Evolutionary conservation across 2,113 vertebrate genomes (phyloP).

Genomic region (Psophia crepitans): DNA sequence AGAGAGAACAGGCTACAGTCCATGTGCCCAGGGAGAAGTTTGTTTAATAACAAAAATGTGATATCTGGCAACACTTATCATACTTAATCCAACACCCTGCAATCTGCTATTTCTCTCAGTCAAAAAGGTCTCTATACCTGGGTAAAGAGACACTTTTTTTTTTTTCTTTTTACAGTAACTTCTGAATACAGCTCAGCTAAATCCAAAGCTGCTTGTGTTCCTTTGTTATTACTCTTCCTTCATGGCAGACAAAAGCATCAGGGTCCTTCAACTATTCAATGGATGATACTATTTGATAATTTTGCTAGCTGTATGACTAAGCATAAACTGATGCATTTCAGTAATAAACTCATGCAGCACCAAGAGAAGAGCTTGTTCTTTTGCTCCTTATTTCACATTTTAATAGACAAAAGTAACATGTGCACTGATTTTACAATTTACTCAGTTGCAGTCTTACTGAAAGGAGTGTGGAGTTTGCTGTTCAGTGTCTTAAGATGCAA

Average conservation of each 20-base stretch:
- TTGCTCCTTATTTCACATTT: neutral
- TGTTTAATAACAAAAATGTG: neutral
- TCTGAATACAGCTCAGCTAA: neutral
- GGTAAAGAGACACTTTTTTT: neutral
- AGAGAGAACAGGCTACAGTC: neutral
- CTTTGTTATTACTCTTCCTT: neutral
- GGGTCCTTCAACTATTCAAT: neutral
- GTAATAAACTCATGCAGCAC: neutral
- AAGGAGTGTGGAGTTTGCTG: neutral
- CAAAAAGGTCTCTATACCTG: neutral
- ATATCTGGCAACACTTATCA: neutral
- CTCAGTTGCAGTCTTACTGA: neutral
- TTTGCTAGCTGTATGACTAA: neutral
- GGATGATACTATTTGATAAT: neutral
- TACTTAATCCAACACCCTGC: neutral
- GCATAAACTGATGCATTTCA: neutral
- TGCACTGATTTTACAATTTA: neutral
- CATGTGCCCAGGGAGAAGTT: neutral
- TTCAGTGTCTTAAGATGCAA: neutral
- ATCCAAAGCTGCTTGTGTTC: neutral
- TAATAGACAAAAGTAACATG: neutral
- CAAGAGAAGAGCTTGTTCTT: neutral
- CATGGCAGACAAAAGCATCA: neutral
- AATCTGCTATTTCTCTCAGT: neutral
- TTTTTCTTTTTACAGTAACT: neutral